Conservation (phyloP, 2,113 vertebrate genomes). For the Centropus unirufus region DNA sequence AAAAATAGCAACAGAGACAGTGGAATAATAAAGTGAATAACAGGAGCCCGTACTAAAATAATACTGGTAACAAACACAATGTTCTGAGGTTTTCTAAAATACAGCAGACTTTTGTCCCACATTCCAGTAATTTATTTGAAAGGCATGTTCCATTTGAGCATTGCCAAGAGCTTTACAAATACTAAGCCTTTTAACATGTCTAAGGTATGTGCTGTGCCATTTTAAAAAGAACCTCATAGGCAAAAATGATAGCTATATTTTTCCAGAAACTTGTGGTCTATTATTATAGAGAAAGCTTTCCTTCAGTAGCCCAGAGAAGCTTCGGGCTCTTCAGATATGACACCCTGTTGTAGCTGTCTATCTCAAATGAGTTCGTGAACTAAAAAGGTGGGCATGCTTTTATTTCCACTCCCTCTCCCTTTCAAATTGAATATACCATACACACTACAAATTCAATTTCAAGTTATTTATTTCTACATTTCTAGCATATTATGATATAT, state of each 20-base stretch:
- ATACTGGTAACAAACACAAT: conserved; percentile 36
- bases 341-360: neutral
- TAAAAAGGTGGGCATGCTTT: neutral
- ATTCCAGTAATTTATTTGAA: conserved; percentile 62
- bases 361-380: neutral
- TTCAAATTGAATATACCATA: neutral
- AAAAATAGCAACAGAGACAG: conserved; percentile 51
- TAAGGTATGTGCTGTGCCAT: conserved; percentile 21
- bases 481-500: neutral
- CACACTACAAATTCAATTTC: fast-evolving
- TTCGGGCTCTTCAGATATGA: neutral
- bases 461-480: neutral
- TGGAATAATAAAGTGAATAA: conserved; percentile 42
- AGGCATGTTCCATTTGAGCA: conserved; percentile 46
- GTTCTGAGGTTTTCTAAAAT: conserved; percentile 59
- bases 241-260: conserved; percentile 47
- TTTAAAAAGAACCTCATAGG: conserved; percentile 21
- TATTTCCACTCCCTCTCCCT: neutral
- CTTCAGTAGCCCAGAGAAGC: neutral
- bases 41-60: neutral
- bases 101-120: conserved; percentile 46
- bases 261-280: conserved; percentile 8
- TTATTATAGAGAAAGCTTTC: neutral
- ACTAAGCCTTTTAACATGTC: conserved; percentile 44
- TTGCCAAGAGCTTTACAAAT: conserved; percentile 63